Conservation (phyloP, 2,888 invertebrate species). For the Phortica okadai region DNA sequence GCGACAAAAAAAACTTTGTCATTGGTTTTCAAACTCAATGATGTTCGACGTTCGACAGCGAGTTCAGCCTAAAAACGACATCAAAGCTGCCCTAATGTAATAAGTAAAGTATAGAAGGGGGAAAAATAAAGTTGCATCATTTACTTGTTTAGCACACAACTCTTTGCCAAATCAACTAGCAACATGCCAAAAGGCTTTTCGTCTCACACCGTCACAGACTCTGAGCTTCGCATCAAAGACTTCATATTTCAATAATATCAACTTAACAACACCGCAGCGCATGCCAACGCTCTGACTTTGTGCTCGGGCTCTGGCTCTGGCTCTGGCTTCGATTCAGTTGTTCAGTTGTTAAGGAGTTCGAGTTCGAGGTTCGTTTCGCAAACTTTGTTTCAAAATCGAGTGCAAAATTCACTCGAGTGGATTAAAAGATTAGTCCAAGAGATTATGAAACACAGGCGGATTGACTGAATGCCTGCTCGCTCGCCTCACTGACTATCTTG, state of each 20-base stretch:
- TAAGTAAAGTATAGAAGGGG: background rate
- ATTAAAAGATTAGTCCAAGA: constrained; percentile 73
- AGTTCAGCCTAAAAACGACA: constrained; percentile 67
- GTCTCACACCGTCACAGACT: constrained; percentile 31
- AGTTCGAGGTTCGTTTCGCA: constrained; percentile 41
- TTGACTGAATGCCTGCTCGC: background rate
- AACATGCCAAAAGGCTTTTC: constrained; percentile 7
- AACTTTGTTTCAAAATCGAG: constrained; percentile 73
- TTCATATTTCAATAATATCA: constrained; percentile 30
- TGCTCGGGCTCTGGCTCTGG: constrained; percentile 28
- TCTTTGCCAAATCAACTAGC: constrained; percentile 23
- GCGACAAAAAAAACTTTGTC: constrained; percentile 22
- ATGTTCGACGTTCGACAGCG: constrained; percentile 26
- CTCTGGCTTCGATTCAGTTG: constrained; percentile 8
- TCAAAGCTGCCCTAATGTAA: constrained; percentile 59
- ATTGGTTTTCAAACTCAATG: constrained; percentile 28
- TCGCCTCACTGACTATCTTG: background rate
- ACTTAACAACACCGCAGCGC: background rate
- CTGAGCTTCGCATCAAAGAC: constrained; percentile 12
- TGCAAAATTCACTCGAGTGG: constrained; percentile 75
- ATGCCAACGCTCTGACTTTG: constrained; percentile 31
- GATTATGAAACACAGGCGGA: constrained; percentile 70
- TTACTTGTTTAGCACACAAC: constrained; percentile 1
- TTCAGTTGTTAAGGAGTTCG: background rate
- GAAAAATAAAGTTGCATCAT: background rate